phyloP scores from a whole-genome alignment of 2,113 vertebrate species.

The Sphyrna mokarran region DNA sequence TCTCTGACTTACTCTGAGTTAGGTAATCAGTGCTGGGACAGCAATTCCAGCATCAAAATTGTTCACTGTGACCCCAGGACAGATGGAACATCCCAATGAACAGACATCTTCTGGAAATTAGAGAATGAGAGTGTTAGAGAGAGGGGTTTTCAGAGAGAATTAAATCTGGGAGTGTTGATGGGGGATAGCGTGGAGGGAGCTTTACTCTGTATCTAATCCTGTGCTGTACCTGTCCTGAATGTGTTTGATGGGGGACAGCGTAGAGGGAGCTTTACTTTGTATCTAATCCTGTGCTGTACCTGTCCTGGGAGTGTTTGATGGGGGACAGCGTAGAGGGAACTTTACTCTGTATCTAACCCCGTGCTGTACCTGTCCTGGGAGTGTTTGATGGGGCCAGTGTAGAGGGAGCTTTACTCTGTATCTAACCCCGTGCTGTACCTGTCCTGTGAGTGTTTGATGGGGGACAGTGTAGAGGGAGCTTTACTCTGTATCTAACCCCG shows the following conservation, averaged over 20 bases:
- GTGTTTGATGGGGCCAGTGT: neutral
- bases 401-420: neutral
- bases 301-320: neutral
- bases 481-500: too few relatives aligned
- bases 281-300: neutral
- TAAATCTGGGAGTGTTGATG: neutral
- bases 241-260: neutral
- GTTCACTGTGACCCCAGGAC: neutral
- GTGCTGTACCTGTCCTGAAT: neutral
- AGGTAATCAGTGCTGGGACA: neutral
- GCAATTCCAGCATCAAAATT: too few relatives aligned
- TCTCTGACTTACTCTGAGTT: neutral
- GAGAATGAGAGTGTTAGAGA: neutral
- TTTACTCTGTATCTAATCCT: neutral
- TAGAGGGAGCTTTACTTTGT: neutral
- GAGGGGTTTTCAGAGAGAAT: too few relatives aligned
- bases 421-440: neutral
- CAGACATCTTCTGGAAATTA: neutral
- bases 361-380: neutral
- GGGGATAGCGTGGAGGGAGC: neutral
- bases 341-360: neutral
- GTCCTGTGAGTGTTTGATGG: neutral
- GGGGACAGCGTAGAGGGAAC: neutral
- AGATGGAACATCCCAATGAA: neutral
- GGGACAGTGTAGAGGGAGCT: too few relatives aligned